These are phyloP conservation scores for Berghia stephanieae DNA, from an alignment of 1,140 invertebrate species.

Conservation along the genomic window DNA sequence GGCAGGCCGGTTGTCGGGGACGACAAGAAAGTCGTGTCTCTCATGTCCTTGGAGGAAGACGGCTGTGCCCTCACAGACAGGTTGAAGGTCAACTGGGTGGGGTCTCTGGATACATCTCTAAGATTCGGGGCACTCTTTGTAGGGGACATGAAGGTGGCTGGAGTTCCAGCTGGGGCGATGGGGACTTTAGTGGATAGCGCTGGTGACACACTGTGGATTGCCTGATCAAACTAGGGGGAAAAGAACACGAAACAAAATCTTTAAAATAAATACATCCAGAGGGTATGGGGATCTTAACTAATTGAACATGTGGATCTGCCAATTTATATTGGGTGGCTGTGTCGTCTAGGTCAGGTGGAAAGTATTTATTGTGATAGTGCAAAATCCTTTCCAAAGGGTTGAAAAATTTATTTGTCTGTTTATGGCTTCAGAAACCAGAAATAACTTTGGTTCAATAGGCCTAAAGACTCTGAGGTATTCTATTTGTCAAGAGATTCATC, in stretches of 20 bases:
- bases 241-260: not conserved
- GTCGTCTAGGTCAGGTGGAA: not conserved
- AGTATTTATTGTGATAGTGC: too few species aligned
- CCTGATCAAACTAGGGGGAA: not conserved
- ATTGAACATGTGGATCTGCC: too few species aligned
- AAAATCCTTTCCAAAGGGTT: too few species aligned
- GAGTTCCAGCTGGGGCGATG: not conserved
- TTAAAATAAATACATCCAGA: too few species aligned
- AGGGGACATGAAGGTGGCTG: not conserved
- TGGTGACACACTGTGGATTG: conserved; percentile 6
- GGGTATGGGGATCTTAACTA: too few species aligned
- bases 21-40: too few species aligned
- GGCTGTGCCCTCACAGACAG: not conserved
- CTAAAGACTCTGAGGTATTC: too few species aligned
- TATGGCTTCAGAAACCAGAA: too few species aligned
- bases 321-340: not conserved
- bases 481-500: too few species aligned
- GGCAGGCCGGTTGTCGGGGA: too few species aligned
- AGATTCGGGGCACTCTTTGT: not conserved
- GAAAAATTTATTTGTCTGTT: too few species aligned
- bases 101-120: not conserved
- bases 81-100: not conserved
- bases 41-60: not conserved
- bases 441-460: too few species aligned
- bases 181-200: not conserved